Base-by-base conservation (phyloP, 2,888 invertebrate genomes). In the Agrotis segetum region DNA sequence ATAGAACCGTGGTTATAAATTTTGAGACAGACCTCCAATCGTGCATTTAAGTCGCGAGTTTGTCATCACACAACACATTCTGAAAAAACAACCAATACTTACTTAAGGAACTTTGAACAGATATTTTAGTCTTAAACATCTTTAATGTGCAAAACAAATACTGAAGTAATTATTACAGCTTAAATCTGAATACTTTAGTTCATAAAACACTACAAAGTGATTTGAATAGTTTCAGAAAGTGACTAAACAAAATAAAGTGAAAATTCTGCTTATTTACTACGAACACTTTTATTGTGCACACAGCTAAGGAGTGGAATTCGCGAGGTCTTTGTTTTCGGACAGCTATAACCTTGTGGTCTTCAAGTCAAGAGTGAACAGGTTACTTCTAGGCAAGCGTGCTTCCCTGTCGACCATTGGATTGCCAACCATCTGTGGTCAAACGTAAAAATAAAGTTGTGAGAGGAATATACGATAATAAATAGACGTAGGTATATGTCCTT, bases 1-100 rank as follows among this genome's bases (percentile, higher is more conserved):
- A 47, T 71, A 55, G 0, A 11, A 46, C 46, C 19, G 24, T 17
- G 24, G 2, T 74, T 16, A 64, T 71, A 74, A 55, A 75, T 21
- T 19, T n/a, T 34, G 40, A 14, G 13, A 21, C 17, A 44, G 9
- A 6, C 7, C 14, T 7, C 13, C 17, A 24, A 13, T 2, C 2
- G 29, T 3, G 17, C 47, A 75, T 16, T 55, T 2, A 55, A 6
- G 16, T 14, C 49, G 29, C n/a, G 4, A 49, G 6, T 65, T 47
- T 34, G 52, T 6, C 14, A 29, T 13, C 44, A 44, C 53, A 29
- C 29, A 11, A 29, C 53, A 24, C n/a, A 19, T 14, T 17, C 13
- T 13, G 6, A 0, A 13, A 21, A 1, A 44, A 24, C 9, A 6
- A 16, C 21, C 24, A 21, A 21, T 21, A n/a, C 1, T 11, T 11